A percentile compares a stretch with the other conserved stretches of the same genome.
Evolutionary conservation across 2,797 vertebrate genomes (phyloP).

Genomic region (Natrix natrix): DNA sequence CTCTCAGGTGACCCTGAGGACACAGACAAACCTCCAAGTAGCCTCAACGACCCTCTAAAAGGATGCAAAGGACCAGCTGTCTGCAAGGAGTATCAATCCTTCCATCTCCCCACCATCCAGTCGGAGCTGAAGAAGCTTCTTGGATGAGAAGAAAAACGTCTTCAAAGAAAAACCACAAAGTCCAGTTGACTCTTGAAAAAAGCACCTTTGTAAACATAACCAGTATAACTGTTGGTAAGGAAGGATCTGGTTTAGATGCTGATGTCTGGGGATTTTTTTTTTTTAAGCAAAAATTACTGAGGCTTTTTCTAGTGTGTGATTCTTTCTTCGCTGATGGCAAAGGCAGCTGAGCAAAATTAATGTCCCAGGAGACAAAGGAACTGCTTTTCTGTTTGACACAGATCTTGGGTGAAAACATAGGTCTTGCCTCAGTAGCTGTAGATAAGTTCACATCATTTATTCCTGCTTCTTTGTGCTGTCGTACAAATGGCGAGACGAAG

Average conservation of each 20-base stretch:
- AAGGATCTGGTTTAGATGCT: background rate
- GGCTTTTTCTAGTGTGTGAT: background rate
- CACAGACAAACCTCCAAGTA: no score
- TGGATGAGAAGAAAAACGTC: no score
- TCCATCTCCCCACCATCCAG: no score
- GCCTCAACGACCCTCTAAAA: no score
- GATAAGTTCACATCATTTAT: background rate
- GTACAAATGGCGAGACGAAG: conserved; percentile 1
- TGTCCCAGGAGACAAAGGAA: background rate
- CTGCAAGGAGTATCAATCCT: no score
- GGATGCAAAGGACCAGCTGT: no score
- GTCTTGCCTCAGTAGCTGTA: background rate
- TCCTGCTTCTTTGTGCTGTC: conserved; percentile 16
- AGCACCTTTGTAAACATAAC: background rate
- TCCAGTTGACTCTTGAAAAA: no score
- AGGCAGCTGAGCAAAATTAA: background rate
- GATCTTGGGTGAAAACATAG: background rate
- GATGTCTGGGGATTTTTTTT: background rate
- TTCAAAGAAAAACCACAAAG: no score
- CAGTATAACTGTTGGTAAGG: accelerated
- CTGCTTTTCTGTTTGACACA: background rate
- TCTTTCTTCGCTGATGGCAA: background rate
- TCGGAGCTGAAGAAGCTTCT: no score
- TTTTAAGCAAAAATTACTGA: accelerated
- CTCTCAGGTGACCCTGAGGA: no score